phyloP scores from a whole-genome alignment of 2,113 vertebrate genomes.

The Hippotragus niger region DNA sequence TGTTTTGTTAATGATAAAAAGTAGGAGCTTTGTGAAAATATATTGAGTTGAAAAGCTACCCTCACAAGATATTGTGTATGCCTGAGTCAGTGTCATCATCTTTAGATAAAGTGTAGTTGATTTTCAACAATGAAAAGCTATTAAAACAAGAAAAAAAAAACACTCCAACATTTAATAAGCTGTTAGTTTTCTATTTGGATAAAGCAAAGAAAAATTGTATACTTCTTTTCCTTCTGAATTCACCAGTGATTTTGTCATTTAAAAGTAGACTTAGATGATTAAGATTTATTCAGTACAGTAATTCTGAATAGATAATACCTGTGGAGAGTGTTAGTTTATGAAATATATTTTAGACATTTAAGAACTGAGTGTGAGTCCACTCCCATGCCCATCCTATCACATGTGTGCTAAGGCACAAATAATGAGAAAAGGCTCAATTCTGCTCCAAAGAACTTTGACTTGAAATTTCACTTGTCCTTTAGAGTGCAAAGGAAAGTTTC shows the following conservation, averaged over 20 bases:
- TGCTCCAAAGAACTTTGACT: not conserved
- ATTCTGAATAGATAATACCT: not conserved
- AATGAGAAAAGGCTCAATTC: not conserved
- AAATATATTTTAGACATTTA: not conserved
- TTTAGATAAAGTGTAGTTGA: not conserved
- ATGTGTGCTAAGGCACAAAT: not conserved
- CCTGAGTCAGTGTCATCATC: not conserved
- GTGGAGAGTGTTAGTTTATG: not conserved
- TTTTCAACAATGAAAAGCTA: not conserved
- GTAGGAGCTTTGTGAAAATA: not conserved
- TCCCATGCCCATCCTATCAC: not conserved
- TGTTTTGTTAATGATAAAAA: not conserved
- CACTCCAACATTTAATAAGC: not conserved
- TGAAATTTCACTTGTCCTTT: not conserved
- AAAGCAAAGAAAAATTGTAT: not conserved
- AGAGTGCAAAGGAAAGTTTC: not conserved
- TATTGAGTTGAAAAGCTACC: not conserved
- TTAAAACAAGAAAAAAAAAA: not conserved
- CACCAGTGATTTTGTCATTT: not conserved
- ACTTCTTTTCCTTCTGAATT: not conserved
- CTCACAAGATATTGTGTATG: not conserved
- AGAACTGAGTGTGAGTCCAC: not conserved
- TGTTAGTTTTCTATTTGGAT: not conserved
- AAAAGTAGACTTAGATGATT: not conserved
- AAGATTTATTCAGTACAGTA: not conserved